These are phyloP conservation scores for Urocolius indicus DNA, from an alignment of 2,113 vertebrate species.

Conservation along the genomic window DNA sequence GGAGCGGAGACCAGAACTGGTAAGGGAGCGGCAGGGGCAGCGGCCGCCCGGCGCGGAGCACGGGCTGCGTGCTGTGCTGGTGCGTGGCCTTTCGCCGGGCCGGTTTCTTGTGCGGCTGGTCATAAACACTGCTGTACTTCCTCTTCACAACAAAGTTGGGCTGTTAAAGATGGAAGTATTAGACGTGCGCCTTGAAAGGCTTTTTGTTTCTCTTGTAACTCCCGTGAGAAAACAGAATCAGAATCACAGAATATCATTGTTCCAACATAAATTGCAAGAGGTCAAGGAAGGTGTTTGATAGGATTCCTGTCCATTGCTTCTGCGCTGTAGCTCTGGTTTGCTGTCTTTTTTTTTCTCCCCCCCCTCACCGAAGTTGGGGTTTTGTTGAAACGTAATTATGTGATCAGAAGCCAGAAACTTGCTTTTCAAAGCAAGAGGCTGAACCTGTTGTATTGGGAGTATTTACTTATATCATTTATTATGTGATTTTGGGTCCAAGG, in stretches of 20 bases:
- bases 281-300: background rate
- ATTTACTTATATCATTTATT: background rate
- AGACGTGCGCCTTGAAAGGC: rapidly evolving
- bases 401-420: background rate
- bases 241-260: background rate
- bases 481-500: background rate
- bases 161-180: rapidly evolving
- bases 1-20: conserved; percentile 99
- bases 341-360: background rate
- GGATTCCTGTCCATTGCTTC: background rate
- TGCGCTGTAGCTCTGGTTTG: background rate
- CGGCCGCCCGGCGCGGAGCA: background rate
- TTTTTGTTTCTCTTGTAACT: rapidly evolving
- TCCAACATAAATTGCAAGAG: background rate
- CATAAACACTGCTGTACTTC: rapidly evolving
- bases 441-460: background rate
- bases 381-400: background rate
- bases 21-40: conserved; percentile 55
- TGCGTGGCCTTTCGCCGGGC: rapidly evolving
- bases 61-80: background rate
- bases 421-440: background rate
- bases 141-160: background rate
- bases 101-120: rapidly evolving
- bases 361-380: background rate
- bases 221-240: background rate